Conservation (phyloP, 2,113 vertebrate species). For the Todiramphus saurophagus region DNA sequence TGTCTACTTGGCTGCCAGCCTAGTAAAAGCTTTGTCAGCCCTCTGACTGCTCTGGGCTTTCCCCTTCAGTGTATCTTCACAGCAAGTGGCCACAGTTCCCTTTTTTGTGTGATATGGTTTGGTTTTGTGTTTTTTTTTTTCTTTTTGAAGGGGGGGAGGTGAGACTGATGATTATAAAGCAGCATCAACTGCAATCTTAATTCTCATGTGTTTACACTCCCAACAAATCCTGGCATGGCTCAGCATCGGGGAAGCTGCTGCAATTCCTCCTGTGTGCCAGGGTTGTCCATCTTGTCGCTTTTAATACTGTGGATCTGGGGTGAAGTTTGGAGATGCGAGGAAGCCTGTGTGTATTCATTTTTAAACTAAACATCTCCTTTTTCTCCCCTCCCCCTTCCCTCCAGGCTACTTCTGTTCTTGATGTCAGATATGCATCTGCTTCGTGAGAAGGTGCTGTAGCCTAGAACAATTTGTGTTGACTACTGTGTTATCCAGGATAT, state of each 20-base stretch:
- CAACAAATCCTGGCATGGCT: background rate
- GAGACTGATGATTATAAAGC: background rate
- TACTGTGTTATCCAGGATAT: conserved; percentile 74
- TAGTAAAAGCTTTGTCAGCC: background rate
- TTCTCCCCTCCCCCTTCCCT: background rate
- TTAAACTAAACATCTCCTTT: conserved; percentile 41
- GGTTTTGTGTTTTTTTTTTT: background rate
- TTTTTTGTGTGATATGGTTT: background rate
- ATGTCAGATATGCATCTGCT: conserved; percentile 81
- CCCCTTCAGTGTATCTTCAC: background rate
- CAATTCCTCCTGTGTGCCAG: background rate
- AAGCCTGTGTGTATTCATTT: background rate
- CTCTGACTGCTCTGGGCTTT: background rate
- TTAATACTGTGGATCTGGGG: background rate
- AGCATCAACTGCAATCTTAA: background rate
- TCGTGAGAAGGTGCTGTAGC: conserved; percentile 76
- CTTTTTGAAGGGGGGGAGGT: background rate
- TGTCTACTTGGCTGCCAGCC: background rate
- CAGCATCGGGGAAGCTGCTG: background rate
- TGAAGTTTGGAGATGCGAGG: background rate
- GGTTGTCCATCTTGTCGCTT: background rate
- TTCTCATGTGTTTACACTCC: background rate
- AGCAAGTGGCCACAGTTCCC: background rate
- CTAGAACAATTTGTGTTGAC: conserved; percentile 76
- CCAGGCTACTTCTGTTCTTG: conserved; percentile 81